These are phyloP conservation scores for Carposina sasakii DNA, from an alignment of 1,140 invertebrate species.

Conservation along the genomic window DNA sequence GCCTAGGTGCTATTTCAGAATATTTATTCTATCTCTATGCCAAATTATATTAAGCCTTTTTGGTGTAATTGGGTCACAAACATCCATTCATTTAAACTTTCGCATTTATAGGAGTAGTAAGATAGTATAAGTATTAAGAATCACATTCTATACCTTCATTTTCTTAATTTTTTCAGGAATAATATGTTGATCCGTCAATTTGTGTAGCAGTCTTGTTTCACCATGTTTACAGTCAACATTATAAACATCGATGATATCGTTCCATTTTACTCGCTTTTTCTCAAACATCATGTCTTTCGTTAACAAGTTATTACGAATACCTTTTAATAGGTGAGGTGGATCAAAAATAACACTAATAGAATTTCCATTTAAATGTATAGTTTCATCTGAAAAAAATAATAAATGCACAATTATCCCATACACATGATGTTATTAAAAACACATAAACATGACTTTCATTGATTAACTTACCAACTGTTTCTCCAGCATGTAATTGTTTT, in stretches of 20 bases:
- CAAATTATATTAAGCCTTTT: not conserved
- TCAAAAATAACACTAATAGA: slow-evolving; percentile 16
- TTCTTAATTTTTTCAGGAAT: slow-evolving; percentile 15
- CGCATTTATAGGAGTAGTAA: not conserved
- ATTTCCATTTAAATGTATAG: slow-evolving; percentile 13
- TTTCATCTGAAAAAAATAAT: slow-evolving; percentile 16
- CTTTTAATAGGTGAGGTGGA: slow-evolving; percentile 19
- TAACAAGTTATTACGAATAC: slow-evolving; percentile 14
- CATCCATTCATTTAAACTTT: not conserved
- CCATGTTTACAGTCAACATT: slow-evolving; percentile 16
- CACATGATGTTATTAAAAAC: not conserved
- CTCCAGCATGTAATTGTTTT: not conserved
- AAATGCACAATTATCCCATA: not conserved
- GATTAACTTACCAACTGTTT: not conserved
- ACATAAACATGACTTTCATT: not conserved
- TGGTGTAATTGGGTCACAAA: not conserved
- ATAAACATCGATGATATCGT: slow-evolving; percentile 14
- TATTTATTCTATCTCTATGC: not conserved
- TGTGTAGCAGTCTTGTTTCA: slow-evolving; percentile 16
- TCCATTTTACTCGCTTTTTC: slow-evolving; percentile 14
- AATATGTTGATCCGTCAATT: slow-evolving; percentile 16
- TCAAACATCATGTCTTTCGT: slow-evolving; percentile 11
- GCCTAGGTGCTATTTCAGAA: no score
- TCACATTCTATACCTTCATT: slow-evolving; percentile 12
- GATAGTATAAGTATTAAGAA: not conserved